Evolutionary conservation across 2,888 invertebrate genomes (phyloP), one percentile per base, ranked within the genome.

Genomic region (Aleiodes alternator): DNA sequence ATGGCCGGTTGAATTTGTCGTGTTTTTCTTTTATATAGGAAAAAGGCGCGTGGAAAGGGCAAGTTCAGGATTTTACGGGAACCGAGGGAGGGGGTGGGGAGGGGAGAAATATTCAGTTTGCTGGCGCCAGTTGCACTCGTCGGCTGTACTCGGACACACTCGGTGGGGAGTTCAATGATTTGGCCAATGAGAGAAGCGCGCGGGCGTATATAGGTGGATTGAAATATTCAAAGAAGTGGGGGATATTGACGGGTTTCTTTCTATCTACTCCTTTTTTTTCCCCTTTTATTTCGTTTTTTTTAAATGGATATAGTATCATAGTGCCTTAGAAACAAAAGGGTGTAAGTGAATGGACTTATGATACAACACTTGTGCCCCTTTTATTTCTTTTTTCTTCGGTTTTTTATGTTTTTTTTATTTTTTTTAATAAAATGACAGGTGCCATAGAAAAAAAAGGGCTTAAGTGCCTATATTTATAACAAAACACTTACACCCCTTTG

Each of bases 1-100:
- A 86, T 87, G 83, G 86, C 85, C 50, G 29, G 55, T 23, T 29
- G 85, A 84, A 84, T 86, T 86, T 86, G 86, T 23, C 23, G 23
- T 23, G 23, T 23, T 34, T 34, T 85, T 75, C 87, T 86, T 87
- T 87, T 88, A 87, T 88, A 88, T 85, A 87, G 76, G n/a, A n/a
- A 23, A 23, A 23, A 23, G 23, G 23, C 23, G 82, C 78, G 79
- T 14, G 48, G 43, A 14, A 43, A 64, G 73, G 76, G 79, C 43
- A 64, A 64, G 64, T 64, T 43, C 43, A 43, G 43, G 43, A 43
- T 9, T 43, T 43, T 43, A 43, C 9, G 43, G 43, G 43, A 8
- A n/a, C n/a, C n/a, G n/a, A n/a, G n/a, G n/a, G n/a, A 4, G 78
- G 82, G 76, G 76, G 75, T 23, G 23, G 23, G 23, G 23, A 2